phyloP scores from a whole-genome alignment of 2,888 invertebrate genomes.

The Cistogaster globosa region DNA sequence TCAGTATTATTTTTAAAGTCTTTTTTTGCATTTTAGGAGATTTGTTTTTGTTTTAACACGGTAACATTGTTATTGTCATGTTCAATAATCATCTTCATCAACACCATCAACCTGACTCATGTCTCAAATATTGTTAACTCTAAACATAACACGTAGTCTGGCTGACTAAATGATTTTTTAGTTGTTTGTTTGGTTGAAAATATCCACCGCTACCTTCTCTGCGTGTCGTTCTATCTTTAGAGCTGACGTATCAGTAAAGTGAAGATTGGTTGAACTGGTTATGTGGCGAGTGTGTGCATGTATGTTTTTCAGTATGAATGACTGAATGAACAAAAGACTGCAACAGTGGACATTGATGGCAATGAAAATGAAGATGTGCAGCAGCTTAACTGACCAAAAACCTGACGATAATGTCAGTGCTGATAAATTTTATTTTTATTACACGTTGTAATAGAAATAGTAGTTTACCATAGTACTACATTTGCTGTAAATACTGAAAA shows the following conservation, averaged over 20 bases:
- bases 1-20: constrained; percentile 14
- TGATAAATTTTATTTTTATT: constrained; percentile 20
- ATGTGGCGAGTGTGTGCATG: constrained; percentile 2
- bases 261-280: constrained; percentile 5
- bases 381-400: constrained; percentile 61
- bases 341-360: constrained; percentile 68
- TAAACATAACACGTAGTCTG: constrained; percentile 30
- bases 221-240: neutral
- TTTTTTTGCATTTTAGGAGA: constrained; percentile 10
- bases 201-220: neutral
- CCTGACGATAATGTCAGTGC: constrained; percentile 65
- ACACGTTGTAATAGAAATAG: neutral
- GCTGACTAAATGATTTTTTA: constrained; percentile 30
- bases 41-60: constrained; percentile 51
- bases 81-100: constrained; percentile 41
- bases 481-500: constrained; percentile 27
- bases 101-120: constrained; percentile 39
- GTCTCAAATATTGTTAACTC: constrained; percentile 43
- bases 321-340: constrained; percentile 57
- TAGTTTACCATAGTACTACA: neutral
- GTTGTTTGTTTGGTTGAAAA: constrained; percentile 28
- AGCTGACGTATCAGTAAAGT: constrained; percentile 6
- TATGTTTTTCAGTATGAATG: constrained; percentile 21
- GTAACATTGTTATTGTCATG: constrained; percentile 53
- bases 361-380: constrained; percentile 68